Base-by-base conservation (phyloP, 2,797 vertebrate species). In the Neoniphon sammara region DNA sequence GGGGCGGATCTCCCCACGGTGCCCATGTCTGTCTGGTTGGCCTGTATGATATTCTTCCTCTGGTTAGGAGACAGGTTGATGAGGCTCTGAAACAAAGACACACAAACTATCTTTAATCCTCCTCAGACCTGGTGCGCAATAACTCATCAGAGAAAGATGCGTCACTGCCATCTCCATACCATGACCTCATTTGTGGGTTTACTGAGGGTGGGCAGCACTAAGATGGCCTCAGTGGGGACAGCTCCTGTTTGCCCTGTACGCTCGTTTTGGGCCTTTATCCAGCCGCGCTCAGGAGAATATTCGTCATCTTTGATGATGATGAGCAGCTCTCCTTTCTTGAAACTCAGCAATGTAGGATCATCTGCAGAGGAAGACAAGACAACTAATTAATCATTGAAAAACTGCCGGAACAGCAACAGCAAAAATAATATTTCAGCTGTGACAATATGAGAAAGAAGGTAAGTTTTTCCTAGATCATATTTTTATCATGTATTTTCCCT, bases 281-380 rank as follows among this genome's bases (percentile, higher is more conserved):
- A 99, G 27, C 91, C 94, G 3, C 81, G 92, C 0, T 94, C 90
- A 66, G 85, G 71, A 62, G 94, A 87, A 64, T 92, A 87, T 61
- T 94, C 95, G 42, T 94, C 86, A 52, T 96, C 95, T 85, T 95
- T 93, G 0, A 94, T 91, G 42, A 99, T 87, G 75, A 94, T 81
- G 65, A 99, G 93, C 55, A 99, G 93, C 76, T 98, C 97, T 60
- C 96, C 97, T 78, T 95, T 98, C 84, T 94, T 97, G 88, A 95
- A 97, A 81, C 93, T 92, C 77, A 99, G 93, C 64, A 98, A 88
- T 0, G 87, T 92, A 42, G 89, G 78, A 14, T 99, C 97, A 53
- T 95, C 97, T 98, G 86, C 2, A 56, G 55, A 66, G 18, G 20
- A 56, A 70, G 4, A 42, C 5, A 39, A 20, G 21, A 55, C 1